phyloP scores from a whole-genome alignment of 2,888 invertebrate species.

The Aphidius colemani region DNA sequence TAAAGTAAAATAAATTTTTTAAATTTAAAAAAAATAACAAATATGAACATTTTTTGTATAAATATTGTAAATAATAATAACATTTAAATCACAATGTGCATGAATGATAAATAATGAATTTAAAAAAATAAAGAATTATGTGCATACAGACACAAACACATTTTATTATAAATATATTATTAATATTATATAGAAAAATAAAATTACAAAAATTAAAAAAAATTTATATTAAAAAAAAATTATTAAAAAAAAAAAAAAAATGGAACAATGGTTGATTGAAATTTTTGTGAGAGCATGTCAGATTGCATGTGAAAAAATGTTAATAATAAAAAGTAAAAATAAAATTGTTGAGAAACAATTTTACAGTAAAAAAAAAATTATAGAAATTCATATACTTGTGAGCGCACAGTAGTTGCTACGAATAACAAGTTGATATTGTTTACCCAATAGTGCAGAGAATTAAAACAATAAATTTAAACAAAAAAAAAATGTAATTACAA shows the following conservation, averaged over 20 bases:
- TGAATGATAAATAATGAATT: constrained; percentile 10
- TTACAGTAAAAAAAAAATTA: constrained; percentile 3
- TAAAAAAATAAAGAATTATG: constrained; percentile 1
- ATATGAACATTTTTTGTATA: constrained; percentile 55
- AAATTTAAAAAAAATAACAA: neutral
- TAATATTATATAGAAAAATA: constrained; percentile 20
- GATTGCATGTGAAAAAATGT: constrained; percentile 17
- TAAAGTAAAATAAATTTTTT: too few species aligned
- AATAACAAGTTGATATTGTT: constrained; percentile 28
- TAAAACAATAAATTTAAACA: constrained; percentile 11
- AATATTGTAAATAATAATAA: constrained; percentile 57
- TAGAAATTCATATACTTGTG: constrained; percentile 17
- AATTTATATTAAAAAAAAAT: constrained; percentile 38
- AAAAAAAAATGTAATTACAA: constrained; percentile 23
- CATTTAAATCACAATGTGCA: constrained; percentile 24
- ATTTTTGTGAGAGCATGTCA: constrained; percentile 8
- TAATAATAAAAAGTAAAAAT: constrained; percentile 13
- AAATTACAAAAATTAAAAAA: constrained; percentile 22
- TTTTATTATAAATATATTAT: constrained; percentile 25
- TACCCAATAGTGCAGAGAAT: constrained; percentile 17
- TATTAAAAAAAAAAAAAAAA: constrained; percentile 4
- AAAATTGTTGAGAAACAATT: constrained; percentile 13
- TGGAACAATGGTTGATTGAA: neutral
- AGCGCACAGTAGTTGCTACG: constrained; percentile 22
- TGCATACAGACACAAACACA: constrained; percentile 26